Evolutionary conservation across 2,113 vertebrate species (phyloP).

Genomic region (Panurus biarmicus): DNA sequence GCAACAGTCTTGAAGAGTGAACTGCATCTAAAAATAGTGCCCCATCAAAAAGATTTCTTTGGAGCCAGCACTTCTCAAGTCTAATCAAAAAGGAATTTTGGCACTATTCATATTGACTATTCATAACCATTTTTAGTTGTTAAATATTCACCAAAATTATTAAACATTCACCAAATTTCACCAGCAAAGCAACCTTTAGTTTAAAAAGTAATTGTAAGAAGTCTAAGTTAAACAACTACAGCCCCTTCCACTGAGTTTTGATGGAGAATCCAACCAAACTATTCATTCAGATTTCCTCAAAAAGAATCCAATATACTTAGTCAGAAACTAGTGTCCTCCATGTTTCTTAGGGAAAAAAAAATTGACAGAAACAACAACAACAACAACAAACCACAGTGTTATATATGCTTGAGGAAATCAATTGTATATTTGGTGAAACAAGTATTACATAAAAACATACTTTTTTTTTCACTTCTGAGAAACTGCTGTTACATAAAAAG

Average conservation of each 20-base stretch:
- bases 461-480: neutral
- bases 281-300: neutral
- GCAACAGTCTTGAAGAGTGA: neutral
- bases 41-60: neutral
- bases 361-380: neutral
- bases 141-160: neutral
- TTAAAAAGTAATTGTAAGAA: neutral
- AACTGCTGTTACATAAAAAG: neutral
- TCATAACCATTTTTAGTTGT: neutral
- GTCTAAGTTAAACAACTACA: neutral
- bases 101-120: neutral
- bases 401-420: neutral
- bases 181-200: neutral
- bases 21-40: neutral
- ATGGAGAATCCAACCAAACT: neutral
- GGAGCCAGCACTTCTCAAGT: neutral
- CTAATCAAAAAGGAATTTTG: neutral
- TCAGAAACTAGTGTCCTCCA: neutral
- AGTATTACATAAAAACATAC: too few species aligned
- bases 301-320: neutral
- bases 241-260: neutral
- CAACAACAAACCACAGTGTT: accelerated
- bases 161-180: neutral
- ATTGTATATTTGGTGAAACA: neutral
- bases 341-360: neutral